Percentiles rank a stretch among this genome's conserved stretches.
Conservation (phyloP, 2,797 vertebrate genomes). For the Odontamblyopus rebecca region DNA sequence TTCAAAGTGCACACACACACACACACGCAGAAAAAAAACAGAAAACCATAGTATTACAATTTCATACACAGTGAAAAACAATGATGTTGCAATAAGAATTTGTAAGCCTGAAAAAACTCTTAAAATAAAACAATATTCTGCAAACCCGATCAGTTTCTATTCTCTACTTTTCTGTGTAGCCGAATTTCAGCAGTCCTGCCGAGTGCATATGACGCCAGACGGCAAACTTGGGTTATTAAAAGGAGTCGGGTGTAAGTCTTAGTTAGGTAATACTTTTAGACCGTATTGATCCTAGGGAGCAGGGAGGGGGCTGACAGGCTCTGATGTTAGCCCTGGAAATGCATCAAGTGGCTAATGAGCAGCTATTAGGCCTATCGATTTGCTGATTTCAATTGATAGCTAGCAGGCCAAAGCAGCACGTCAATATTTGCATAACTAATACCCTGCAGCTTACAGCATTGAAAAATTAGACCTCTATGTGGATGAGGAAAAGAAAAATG, state of each 20-base stretch:
- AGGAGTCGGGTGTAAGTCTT: constrained; percentile 58
- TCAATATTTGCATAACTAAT: constrained; percentile 94
- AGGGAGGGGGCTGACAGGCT: constrained; percentile 76
- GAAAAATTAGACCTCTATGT: constrained; percentile 84
- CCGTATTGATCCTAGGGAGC: constrained; percentile 77
- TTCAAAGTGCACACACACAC: not conserved
- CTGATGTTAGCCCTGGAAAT: constrained; percentile 83
- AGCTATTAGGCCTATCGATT: constrained; percentile 95
- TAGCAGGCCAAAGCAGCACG: constrained; percentile 87
- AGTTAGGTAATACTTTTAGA: constrained; percentile 86
- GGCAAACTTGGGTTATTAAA: constrained; percentile 63
- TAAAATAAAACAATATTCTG: constrained; percentile 36
- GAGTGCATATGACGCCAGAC: constrained; percentile 40
- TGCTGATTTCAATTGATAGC: constrained; percentile 96
- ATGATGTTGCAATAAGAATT: not conserved
- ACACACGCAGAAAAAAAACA: not conserved
- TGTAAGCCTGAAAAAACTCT: not conserved
- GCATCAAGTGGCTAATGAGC: constrained; percentile 91
- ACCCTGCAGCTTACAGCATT: constrained; percentile 79
- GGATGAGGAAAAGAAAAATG: constrained; percentile 44
- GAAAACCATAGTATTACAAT: not conserved
- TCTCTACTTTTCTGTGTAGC: not conserved
- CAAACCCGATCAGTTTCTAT: not conserved
- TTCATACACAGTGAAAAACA: not conserved
- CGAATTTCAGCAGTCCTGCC: not conserved